phyloP scores from a whole-genome alignment of 2,888 invertebrate genomes.

The Prosapia bicincta region DNA sequence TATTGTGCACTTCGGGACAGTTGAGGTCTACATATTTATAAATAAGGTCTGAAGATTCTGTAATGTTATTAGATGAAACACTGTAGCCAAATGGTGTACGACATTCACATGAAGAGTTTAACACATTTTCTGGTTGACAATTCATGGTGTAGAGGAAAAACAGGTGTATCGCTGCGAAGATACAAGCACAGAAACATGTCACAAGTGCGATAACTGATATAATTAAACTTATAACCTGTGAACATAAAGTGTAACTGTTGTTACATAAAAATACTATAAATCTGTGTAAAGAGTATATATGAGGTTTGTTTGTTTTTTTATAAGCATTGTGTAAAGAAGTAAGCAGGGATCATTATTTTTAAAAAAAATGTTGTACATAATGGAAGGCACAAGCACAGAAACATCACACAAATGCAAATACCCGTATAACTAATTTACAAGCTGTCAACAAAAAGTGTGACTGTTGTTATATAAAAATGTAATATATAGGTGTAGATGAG shows the following conservation, averaged over 20 bases:
- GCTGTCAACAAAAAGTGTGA: too few relatives aligned
- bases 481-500: too few relatives aligned
- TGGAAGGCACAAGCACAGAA: too few relatives aligned
- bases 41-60: constrained; percentile 16
- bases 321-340: neutral
- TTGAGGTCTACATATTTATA: constrained; percentile 49
- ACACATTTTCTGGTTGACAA: constrained; percentile 45
- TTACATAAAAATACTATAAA: neutral
- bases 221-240: constrained; percentile 47
- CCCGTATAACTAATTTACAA: too few relatives aligned
- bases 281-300: neutral
- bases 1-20: constrained; percentile 46
- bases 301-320: too few relatives aligned
- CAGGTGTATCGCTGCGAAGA: constrained; percentile 47
- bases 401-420: too few relatives aligned
- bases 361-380: too few relatives aligned
- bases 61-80: constrained; percentile 26
- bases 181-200: constrained; percentile 46
- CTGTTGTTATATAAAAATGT: too few relatives aligned
- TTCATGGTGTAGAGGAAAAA: constrained; percentile 45
- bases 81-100: constrained; percentile 30
- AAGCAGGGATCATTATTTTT: neutral
- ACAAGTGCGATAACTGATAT: constrained; percentile 46
- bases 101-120: constrained; percentile 48
- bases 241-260: constrained; percentile 20